Base-by-base conservation (phyloP, 2,113 vertebrate species). In the Burhinus bistriatus region DNA sequence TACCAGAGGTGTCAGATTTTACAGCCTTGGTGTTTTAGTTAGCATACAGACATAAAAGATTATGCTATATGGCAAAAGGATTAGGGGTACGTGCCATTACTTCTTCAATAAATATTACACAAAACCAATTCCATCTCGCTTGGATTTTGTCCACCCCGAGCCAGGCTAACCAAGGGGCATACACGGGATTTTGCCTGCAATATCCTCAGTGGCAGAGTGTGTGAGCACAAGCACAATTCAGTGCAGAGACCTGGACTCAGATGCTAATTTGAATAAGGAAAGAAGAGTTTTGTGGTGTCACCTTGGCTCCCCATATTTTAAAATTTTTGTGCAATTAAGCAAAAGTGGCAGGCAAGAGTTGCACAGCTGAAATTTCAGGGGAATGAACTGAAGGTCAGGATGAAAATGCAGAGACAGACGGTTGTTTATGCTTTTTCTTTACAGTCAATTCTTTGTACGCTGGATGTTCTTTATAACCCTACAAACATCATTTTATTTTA, bases 401-500 rank as follows among this genome's bases (percentile, higher is more conserved):
- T 87, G 87, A 87, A 94, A 96, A 94, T 23, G 78, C 62, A 83
- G 89, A 92, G 95, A 92, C 87, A 97, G 97, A 96, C 40, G 38
- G 91, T 69, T 97, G 93, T 94, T 96, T 83, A 90, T 88, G 97
- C 78, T 83, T 4, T 86, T 94, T 73, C 92, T 95, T 93, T 96
- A 88, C 81, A 93, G 89, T 81, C 93, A 86, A 75, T 89, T 92
- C 95, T 86, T 83, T 32, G 55, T 30, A 77, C 12, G 18, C 86
- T 92, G 73, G 65, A 57, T 96, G 80, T 83, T 95, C 96, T 97
- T 95, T 94, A 97, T 70, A 88, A 80, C 94, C 81, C 79, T 29
- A 96, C 64, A 95, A 92, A 90, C 84, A 87, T 91, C 59, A 90
- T 87, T 97, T 96, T 88, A 90, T 90, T 97, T 97, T 97, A 97